Evolutionary conservation across 2,888 invertebrate genomes (phyloP).

Genomic region (Lissocephala sabroskyi): DNA sequence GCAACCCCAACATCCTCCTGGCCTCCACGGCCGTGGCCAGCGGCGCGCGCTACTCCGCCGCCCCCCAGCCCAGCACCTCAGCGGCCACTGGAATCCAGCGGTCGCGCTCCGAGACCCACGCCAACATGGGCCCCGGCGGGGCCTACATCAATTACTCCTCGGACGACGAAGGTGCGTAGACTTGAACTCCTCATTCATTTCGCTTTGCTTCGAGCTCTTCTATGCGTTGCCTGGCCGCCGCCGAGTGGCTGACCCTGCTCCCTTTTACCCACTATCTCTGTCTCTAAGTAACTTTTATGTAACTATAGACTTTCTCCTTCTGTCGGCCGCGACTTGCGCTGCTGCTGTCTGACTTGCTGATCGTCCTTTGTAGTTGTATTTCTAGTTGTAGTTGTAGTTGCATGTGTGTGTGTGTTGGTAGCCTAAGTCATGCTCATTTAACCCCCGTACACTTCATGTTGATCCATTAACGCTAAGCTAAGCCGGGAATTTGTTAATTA

Average conservation of each 20-base stretch:
- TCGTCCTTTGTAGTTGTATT: slow-evolving; percentile 18
- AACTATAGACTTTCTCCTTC: slow-evolving; percentile 27
- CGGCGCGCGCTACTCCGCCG: slow-evolving; percentile 54
- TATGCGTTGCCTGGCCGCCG: slow-evolving; percentile 8
- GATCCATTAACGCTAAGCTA: no score
- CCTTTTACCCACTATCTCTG: slow-evolving; percentile 11
- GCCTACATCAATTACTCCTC: slow-evolving; percentile 89
- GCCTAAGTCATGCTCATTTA: background rate
- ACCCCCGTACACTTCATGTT: no score
- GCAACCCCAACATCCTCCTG: slow-evolving; percentile 69
- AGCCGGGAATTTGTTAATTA: no score
- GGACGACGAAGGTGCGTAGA: slow-evolving; percentile 89
- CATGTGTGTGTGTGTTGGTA: background rate
- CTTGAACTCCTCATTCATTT: background rate
- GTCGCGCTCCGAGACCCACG: slow-evolving; percentile 73
- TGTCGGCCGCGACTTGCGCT: background rate
- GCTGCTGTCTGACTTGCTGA: slow-evolving; percentile 23
- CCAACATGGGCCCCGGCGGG: slow-evolving; percentile 72
- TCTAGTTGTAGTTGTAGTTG: background rate
- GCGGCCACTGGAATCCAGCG: slow-evolving; percentile 59
- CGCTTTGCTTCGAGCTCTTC: background rate
- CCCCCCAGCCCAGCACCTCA: slow-evolving; percentile 32
- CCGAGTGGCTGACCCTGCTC: background rate
- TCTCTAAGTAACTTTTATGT: slow-evolving; percentile 18
- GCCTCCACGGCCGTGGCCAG: slow-evolving; percentile 63